Percentiles rank a stretch among this genome's conserved stretches.
Evolutionary conservation across 2,797 vertebrate species (phyloP).

Genomic region (Gephyroberyx darwinii): DNA sequence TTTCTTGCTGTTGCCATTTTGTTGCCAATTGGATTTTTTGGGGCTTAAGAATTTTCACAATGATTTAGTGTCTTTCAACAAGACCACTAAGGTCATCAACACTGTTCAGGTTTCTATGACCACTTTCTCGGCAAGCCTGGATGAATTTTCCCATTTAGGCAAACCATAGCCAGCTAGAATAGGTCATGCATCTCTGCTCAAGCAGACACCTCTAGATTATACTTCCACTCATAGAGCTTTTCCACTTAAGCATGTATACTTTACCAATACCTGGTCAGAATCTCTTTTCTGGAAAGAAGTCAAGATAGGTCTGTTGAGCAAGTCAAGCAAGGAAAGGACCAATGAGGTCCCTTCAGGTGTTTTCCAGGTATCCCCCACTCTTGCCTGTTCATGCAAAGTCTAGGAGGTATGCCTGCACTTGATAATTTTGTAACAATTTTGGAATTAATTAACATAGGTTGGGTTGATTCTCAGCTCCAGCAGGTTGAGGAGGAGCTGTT

Average conservation of each 20-base stretch:
- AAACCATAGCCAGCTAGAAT: no score
- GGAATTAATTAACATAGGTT: constrained; percentile 40
- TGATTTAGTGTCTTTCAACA: not conserved
- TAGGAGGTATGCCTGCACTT: constrained; percentile 12
- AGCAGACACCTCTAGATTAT: not conserved
- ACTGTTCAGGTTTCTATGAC: not conserved
- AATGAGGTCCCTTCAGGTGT: constrained; percentile 5
- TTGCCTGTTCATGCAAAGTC: constrained; percentile 9
- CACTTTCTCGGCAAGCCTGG: no score
- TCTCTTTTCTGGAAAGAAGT: not conserved
- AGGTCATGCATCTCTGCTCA: no score
- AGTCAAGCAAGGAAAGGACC: not conserved
- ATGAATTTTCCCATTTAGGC: no score
- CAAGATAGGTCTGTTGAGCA: not conserved
- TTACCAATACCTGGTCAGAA: constrained; percentile 5
- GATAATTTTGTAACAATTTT: constrained; percentile 22
- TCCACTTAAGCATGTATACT: not conserved
- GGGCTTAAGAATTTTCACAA: not conserved
- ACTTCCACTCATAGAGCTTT: constrained; percentile 5
- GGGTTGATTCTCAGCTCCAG: constrained; percentile 26
- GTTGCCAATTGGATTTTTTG: not conserved
- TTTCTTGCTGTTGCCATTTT: not conserved
- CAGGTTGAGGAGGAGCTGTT: constrained; percentile 35
- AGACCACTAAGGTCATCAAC: not conserved
- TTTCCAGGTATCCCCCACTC: not conserved